These are phyloP conservation scores for Guaruba guarouba DNA, from an alignment of 2,113 vertebrate species.

Conservation along the genomic window DNA sequence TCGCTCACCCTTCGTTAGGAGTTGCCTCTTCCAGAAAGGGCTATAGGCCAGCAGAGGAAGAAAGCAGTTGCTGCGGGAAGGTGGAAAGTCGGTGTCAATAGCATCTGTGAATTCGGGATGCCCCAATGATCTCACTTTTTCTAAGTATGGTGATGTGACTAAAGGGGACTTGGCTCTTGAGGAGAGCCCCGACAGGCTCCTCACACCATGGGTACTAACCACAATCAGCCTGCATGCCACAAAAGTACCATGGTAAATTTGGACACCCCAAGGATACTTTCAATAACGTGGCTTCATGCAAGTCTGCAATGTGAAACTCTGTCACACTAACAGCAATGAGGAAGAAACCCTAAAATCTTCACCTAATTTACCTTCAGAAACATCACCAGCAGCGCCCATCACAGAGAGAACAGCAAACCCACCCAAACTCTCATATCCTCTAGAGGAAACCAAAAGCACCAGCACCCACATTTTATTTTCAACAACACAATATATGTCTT, in stretches of 20 bases:
- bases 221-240: background rate
- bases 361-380: background rate
- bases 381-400: background rate
- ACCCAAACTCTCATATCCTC: background rate
- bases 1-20: accelerated
- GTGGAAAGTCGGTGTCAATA: accelerated
- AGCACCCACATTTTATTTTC: background rate
- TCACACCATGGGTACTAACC: background rate
- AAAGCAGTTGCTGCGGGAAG: background rate
- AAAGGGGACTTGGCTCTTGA: background rate
- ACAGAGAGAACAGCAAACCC: background rate
- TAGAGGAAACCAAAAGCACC: background rate
- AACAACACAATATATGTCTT: background rate
- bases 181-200: background rate
- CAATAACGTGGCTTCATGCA: background rate
- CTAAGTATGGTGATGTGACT: accelerated
- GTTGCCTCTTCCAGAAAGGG: background rate
- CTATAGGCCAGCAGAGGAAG: background rate
- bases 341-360: background rate
- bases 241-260: background rate
- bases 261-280: background rate
- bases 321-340: background rate
- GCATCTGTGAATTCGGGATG: accelerated
- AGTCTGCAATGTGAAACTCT: background rate
- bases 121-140: accelerated